A percentile compares a stretch with the other conserved stretches of the same genome.
Evolutionary conservation across 2,888 invertebrate genomes (phyloP).

Genomic region (Tetropium fuscum): DNA sequence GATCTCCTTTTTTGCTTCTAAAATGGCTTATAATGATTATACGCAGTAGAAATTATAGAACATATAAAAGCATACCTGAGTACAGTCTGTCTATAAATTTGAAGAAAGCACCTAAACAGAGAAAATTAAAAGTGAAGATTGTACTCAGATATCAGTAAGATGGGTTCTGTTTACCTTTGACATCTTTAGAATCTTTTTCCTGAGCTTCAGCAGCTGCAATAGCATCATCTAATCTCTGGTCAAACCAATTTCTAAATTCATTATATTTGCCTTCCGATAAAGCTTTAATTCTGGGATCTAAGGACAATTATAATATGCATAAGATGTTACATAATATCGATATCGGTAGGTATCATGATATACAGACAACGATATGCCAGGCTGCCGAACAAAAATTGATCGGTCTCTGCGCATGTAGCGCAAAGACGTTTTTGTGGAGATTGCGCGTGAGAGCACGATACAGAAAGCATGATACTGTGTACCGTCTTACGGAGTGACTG

Average conservation of each 20-base stretch:
- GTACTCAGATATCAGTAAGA: constrained; percentile 58
- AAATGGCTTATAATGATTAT: constrained; percentile 31
- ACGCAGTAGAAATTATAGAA: constrained; percentile 20
- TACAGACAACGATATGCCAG: too few relatives aligned
- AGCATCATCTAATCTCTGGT: constrained; percentile 86
- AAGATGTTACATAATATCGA: too few relatives aligned
- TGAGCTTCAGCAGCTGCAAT: constrained; percentile 79
- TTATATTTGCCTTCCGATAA: constrained; percentile 77
- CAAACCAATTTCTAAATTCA: constrained; percentile 84
- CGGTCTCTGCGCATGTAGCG: too few relatives aligned
- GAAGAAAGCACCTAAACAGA: constrained; percentile 64
- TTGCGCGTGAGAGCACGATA: too few relatives aligned
- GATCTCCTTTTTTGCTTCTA: constrained; percentile 70
- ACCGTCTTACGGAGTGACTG: too few relatives aligned
- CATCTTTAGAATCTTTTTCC: constrained; percentile 46
- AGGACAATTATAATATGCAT: too few relatives aligned
- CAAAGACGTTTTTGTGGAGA: too few relatives aligned
- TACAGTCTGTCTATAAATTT: constrained; percentile 67
- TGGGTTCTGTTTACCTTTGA: constrained; percentile 57
- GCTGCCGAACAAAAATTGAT: too few relatives aligned
- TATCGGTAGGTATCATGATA: too few relatives aligned
- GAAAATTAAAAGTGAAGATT: constrained; percentile 53
- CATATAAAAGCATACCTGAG: constrained; percentile 66
- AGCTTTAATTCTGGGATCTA: constrained; percentile 85
- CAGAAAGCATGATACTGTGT: too few relatives aligned